Conservation (phyloP, 1,140 invertebrate species). For the Diprion similis region DNA sequence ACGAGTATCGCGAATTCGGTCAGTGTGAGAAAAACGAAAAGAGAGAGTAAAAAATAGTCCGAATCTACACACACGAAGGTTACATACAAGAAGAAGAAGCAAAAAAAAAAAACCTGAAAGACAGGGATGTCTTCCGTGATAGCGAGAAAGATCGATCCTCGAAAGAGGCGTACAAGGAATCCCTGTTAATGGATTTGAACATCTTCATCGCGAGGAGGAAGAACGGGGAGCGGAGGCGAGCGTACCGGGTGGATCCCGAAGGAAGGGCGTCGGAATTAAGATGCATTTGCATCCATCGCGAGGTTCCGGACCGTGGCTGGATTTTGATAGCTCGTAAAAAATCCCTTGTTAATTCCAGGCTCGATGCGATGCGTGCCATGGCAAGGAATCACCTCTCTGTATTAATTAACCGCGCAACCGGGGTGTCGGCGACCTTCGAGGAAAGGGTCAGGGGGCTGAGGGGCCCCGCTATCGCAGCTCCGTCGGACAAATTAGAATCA, state of each 20-base stretch:
- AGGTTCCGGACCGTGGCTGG: neutral
- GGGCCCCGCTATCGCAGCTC: neutral
- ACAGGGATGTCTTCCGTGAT: too few species aligned
- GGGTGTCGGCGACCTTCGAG: neutral
- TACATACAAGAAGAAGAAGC: too few species aligned
- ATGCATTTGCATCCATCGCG: slow-evolving; percentile 3
- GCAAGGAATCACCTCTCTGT: neutral
- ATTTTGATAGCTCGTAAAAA: slow-evolving; percentile 15
- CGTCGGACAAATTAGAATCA: slow-evolving; percentile 2
- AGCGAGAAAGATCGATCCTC: too few species aligned
- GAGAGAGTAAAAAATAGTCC: too few species aligned
- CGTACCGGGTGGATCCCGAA: slow-evolving; percentile 22
- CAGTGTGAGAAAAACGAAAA: too few species aligned
- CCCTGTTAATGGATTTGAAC: too few species aligned
- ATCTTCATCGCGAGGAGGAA: neutral
- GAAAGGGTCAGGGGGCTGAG: too few species aligned
- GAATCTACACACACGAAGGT: too few species aligned
- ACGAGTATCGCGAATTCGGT: too few species aligned
- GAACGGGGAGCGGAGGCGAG: neutral
- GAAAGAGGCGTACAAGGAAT: too few species aligned
- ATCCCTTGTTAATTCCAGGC: neutral
- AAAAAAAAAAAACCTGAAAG: too few species aligned
- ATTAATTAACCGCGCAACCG: neutral
- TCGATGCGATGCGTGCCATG: neutral
- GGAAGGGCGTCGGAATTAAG: slow-evolving; percentile 12